Percentiles rank a stretch among this genome's conserved stretches.
phyloP scores from a whole-genome alignment of 30 jellyfish, hydroid and myxozoan genomes.

The Turritopsis rubra region DNA sequence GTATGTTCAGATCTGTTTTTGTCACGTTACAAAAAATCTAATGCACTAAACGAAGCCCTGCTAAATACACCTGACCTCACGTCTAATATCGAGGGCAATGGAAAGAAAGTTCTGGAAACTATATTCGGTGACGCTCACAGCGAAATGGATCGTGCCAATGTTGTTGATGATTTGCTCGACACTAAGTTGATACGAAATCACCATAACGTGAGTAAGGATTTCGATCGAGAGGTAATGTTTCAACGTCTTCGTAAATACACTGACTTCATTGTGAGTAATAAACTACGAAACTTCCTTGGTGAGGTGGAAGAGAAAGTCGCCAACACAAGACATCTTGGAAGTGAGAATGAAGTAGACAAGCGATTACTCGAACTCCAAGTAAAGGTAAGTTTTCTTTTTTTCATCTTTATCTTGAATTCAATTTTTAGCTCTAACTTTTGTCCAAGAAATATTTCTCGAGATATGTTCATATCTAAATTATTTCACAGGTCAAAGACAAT shows the following conservation, averaged over 20 bases:
- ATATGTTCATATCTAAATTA: too few relatives aligned
- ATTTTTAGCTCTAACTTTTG: too few relatives aligned
- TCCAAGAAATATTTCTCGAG: too few relatives aligned
- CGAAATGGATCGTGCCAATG: slow-evolving; percentile 76
- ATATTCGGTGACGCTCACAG: slow-evolving; percentile 85
- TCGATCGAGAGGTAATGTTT: slow-evolving; percentile 56
- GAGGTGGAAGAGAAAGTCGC: slow-evolving; percentile 59
- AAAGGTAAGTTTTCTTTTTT: slow-evolving; percentile 1
- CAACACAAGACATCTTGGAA: slow-evolving; percentile 70
- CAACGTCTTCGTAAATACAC: slow-evolving; percentile 79
- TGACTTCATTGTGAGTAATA: slow-evolving; percentile 76
- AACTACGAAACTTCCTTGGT: slow-evolving; percentile 62
- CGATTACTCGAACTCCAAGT: slow-evolving; percentile 62
- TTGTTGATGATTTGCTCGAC: slow-evolving; percentile 69
- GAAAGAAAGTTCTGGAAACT: slow-evolving; percentile 58
- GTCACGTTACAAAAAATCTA: slow-evolving; percentile 74
- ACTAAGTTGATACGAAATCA: slow-evolving; percentile 59
- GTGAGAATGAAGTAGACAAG: slow-evolving; percentile 72
- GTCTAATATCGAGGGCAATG: slow-evolving; percentile 47
- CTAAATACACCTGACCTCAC: slow-evolving; percentile 61
- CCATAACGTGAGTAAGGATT: slow-evolving; percentile 31
- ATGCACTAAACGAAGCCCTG: slow-evolving; percentile 74
- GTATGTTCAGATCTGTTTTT: slow-evolving; percentile 86
- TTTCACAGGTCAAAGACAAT: background rate
- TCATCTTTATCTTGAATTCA: too few relatives aligned